Conservation (phyloP, 1,140 invertebrate genomes). For the Bombus superbus region DNA sequence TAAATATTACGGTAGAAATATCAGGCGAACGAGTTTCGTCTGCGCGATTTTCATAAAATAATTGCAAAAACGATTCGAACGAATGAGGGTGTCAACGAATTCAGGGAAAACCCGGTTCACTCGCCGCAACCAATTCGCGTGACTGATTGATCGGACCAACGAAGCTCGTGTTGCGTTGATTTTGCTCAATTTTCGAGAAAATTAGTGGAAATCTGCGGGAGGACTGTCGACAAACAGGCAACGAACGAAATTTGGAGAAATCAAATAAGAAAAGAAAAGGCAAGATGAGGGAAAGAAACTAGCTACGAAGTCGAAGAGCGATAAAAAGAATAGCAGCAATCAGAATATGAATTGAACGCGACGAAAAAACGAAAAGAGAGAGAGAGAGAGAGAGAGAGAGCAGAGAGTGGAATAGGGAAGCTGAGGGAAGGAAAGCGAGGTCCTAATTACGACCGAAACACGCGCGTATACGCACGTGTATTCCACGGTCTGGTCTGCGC, state of each 20-base stretch:
- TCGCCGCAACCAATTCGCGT: constrained; percentile 22
- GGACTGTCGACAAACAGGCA: rapidly evolving
- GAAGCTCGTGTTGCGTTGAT: constrained; percentile 3
- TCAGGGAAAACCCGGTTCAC: not conserved
- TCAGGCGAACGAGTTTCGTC: not conserved
- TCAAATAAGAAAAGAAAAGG: not conserved
- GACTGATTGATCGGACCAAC: constrained; percentile 18
- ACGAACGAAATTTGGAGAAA: no score
- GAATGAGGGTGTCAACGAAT: constrained; percentile 17
- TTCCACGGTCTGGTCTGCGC: not conserved
- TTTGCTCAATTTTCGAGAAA: constrained; percentile 24
- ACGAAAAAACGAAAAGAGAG: not conserved
- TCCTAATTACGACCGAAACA: constrained; percentile 53
- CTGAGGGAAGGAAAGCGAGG: not conserved
- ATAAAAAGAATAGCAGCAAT: not conserved
- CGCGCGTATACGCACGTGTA: not conserved
- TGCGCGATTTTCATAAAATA: not conserved
- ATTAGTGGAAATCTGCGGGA: constrained; percentile 21
- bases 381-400: no score
- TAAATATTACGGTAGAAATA: not conserved
- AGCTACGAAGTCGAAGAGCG: no score
- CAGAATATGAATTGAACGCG: not conserved
- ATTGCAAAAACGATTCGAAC: not conserved
- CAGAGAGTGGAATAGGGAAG: not conserved
- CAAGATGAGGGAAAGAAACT: no score